Percentiles rank a stretch among this genome's conserved stretches.
Conservation (phyloP, 2,888 invertebrate species). For the Charanyca ferruginea region DNA sequence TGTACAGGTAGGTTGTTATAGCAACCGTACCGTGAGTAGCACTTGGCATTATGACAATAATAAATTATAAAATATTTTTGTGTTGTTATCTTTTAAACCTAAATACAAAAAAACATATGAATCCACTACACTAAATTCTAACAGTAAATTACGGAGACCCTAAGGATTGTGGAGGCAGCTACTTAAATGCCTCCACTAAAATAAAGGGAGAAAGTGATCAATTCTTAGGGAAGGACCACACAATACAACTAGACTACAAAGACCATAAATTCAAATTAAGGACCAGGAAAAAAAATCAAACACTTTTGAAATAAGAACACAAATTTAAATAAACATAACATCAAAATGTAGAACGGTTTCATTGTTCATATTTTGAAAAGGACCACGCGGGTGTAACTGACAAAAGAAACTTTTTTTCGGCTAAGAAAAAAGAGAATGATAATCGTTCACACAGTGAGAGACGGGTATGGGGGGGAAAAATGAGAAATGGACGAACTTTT, state of each 20-base stretch:
- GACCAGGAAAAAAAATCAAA: conserved; percentile 35
- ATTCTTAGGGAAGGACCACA: conserved; percentile 32
- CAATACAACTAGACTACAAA: conserved; percentile 25
- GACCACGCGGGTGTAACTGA: conserved; percentile 69
- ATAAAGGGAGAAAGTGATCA: conserved; percentile 34
- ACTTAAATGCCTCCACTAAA: conserved; percentile 21
- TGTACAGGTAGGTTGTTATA: conserved; percentile 44
- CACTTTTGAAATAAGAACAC: conserved; percentile 47
- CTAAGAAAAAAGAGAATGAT: conserved; percentile 80
- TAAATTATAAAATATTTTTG: conserved; percentile 32
- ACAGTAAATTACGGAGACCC: conserved; percentile 34
- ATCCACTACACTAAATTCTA: conserved; percentile 6
- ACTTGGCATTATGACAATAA: conserved; percentile 40
- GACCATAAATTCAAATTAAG: conserved; percentile 31
- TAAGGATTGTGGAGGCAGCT: conserved; percentile 21
- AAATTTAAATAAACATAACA: conserved; percentile 64
- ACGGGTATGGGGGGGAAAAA: conserved; percentile 76
- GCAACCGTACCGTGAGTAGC: conserved; percentile 38
- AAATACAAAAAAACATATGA: neutral
- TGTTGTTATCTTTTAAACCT: neutral
- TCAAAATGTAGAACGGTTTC: conserved; percentile 62
- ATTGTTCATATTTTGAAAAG: conserved; percentile 68
- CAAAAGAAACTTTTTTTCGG: conserved; percentile 71
- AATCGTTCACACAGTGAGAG: conserved; percentile 86
- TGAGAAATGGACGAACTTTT: conserved; percentile 89